Evolutionary conservation across 2,113 vertebrate genomes (phyloP), one percentile per base, ranked within the genome.

Genomic region (Dissostichus mawsoni): DNA sequence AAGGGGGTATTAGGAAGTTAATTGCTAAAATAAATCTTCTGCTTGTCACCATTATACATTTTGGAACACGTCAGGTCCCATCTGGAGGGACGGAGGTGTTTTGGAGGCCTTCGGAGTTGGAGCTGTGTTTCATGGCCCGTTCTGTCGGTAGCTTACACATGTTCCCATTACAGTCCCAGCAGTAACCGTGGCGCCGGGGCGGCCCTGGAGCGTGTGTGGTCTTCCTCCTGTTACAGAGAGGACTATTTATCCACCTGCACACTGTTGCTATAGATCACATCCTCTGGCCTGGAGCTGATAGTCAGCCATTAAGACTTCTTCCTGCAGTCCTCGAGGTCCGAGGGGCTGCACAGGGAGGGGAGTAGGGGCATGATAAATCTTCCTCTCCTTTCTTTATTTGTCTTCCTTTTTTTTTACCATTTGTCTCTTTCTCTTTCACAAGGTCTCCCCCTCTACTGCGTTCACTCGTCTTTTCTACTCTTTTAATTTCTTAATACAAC

Each of bases 181-280:
- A 85, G 83, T 86, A 29, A 29, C 81, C 74, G 69, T 50, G 18
- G 74, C 13, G 5, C 16, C 0, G 29, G 48, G 70, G 74, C 10
- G 58, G 70, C 62, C 74, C 80, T 2, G 25, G 78, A 76, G 81
- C 77, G 33, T 74, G 80, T 88, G 88, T 87, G 90, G 92, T 88
- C 88, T 29, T 25, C 20, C 20, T 69, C 78, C 16, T 14, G 53
- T 80, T 82, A 59, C 78, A 9, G 1, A 17, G 41, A 51, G 48
- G 67, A 53, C 56, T 85, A 88, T 79, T 91, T 85, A 72, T 85
- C 61, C 85, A 89, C 83, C 83, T 87, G 86, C 82, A 65, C 23
- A 1, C 80, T 48, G 70, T 29, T 64, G 74, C 80, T 64, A 74
- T n/a, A 55, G 79, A 84, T 84, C 75, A 65, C 79, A 51, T 76